Conservation (phyloP, 2,797 vertebrate species). For the Limnodromus scolopaceus region DNA sequence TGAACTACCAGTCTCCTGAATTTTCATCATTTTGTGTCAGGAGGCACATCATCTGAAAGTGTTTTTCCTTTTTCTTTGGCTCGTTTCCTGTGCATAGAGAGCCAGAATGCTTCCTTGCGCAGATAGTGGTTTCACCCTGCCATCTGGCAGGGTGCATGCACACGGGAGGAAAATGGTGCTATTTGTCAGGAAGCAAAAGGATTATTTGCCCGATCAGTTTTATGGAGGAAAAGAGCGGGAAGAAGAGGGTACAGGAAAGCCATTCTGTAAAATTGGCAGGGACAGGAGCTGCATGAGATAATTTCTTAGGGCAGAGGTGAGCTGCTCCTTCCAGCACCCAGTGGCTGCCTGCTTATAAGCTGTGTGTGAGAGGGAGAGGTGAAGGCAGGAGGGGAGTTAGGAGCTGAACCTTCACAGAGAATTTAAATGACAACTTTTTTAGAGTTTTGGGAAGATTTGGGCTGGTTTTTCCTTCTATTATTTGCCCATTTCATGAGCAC, state of each 20-base stretch:
- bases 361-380: neutral
- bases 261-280: neutral
- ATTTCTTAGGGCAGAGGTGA: neutral
- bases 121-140: slow-evolving; percentile 36
- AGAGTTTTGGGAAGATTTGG: neutral
- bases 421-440: neutral
- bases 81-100: neutral
- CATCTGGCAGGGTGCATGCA: slow-evolving; percentile 49
- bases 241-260: neutral
- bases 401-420: neutral
- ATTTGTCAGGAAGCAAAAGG: slow-evolving; percentile 41
- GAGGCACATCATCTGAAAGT: neutral
- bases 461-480: neutral
- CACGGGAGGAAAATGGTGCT: slow-evolving; percentile 53
- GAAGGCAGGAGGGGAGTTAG: neutral
- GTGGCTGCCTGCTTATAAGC: neutral
- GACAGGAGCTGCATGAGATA: neutral
- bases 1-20: neutral
- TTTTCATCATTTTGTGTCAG: slow-evolving; percentile 17
- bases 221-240: neutral
- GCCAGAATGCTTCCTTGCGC: neutral
- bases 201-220: slow-evolving; percentile 41
- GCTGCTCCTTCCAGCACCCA: neutral
- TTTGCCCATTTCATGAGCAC: neutral
- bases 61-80: slow-evolving; percentile 29